Evolutionary conservation across 2,797 vertebrate species (phyloP), one percentile per base, ranked within the genome.

Genomic region (Ctenopoma multispine): DNA sequence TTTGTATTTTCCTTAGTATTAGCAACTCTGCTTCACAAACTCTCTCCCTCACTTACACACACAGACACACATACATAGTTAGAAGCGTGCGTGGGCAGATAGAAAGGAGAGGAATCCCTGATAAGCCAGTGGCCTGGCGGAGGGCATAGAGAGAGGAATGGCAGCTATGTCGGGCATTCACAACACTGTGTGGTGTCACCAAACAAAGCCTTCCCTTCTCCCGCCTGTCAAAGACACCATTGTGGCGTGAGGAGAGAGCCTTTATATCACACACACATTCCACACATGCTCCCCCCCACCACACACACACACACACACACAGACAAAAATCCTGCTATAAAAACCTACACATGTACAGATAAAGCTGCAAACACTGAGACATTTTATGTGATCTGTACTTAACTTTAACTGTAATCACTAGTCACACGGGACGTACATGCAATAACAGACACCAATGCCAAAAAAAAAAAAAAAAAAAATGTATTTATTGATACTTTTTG

Each of bases 251-350:
- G 87, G 92, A 95, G 92, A 92, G 92, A 93, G 94, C 82, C 95
- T 95, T 96, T 97, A 90, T 97, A 96, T 97, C 94, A 94, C 94
- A 94, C 93, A 94, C 94, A 92, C 96, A 99, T 98, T 98, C 96
- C 96, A 89, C 89, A 82, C 95, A 96, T 93, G 92, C 92, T 41
- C 40, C 94, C 93, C 87, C 29, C 90, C 93, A 91, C 89, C 89
- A 54, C n/a, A 69, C 31, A 67, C 4, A 48, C 44, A 46, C 20
- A 55, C 44, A 41, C 11, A 53, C 41, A 54, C 43, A 60, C 27
- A 74, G 10, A 59, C 2, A 71, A 41, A 57, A 50, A 55, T 43
- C 3, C 36, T 21, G 54, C 21, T 57, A 63, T 59, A 15, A n/a
- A 69, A 58, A 69, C 5, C 36, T 36, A 50, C 23, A 34, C 62